Conservation (phyloP, 2,888 invertebrate genomes). For the Hyposoter dolosus region DNA sequence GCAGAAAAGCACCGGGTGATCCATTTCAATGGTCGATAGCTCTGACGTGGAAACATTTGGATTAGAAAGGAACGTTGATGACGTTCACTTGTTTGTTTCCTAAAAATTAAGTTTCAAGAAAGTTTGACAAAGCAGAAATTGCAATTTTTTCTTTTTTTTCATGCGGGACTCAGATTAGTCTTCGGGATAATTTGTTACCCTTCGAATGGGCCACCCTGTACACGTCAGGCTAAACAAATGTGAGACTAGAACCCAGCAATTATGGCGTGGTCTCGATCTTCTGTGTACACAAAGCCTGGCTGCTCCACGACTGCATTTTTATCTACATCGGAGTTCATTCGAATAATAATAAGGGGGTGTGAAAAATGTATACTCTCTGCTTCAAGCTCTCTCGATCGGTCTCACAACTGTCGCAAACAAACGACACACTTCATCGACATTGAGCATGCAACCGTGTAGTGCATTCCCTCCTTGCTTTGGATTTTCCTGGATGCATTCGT, state of each 20-base stretch:
- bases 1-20: background rate
- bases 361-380: constrained; percentile 1
- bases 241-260: constrained; percentile 34
- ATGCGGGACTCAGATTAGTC: background rate
- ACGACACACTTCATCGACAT: constrained; percentile 19
- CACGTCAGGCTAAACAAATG: background rate
- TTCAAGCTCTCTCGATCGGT: constrained; percentile 11
- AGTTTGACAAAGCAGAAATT: too few species aligned
- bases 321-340: constrained; percentile 1
- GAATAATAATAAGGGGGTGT: constrained; percentile 21
- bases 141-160: background rate
- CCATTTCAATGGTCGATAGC: background rate
- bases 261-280: constrained; percentile 1
- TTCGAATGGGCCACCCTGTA: background rate
- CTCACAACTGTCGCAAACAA: constrained; percentile 11
- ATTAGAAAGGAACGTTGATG: background rate
- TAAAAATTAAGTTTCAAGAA: background rate
- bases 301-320: constrained; percentile 4
- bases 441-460: constrained; percentile 2
- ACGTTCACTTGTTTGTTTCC: background rate
- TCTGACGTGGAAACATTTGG: background rate
- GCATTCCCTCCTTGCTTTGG: background rate
- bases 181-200: background rate
- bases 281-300: background rate
- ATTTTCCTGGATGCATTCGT: background rate